Evolutionary conservation across 2,888 invertebrate genomes (phyloP), one percentile per base, ranked within the genome.

Genomic region (Tanaodytes sp.): DNA sequence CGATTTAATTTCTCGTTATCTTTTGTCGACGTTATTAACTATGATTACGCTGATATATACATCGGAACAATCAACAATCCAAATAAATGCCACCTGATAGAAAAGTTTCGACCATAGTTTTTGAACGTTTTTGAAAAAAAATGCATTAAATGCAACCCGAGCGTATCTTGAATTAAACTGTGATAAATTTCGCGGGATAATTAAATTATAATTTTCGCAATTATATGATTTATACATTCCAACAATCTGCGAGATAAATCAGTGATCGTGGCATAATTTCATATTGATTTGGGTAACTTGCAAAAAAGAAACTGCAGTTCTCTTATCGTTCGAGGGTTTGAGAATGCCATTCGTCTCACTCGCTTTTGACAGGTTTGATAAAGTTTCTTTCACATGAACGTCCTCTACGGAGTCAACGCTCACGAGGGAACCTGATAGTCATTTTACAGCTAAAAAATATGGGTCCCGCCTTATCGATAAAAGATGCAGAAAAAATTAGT

Each of bases 301-400:
- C 63, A 55, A 49, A 57, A 49, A 57, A 49, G 39, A 64, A 42
- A 33, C 55, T 55, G 48, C 33, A 64, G 55, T 57, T 64, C 49
- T 36, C 49, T 63, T 63, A 73, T 75, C 76, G 76, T 76, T 76
- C 73, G 77, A 74, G 65, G 72, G 67, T 76, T 67, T 75, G 74
- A 77, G 73, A 75, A 69, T 64, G 76, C 75, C 75, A 76, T 78
- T 77, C 76, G 76, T 78, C 75, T 77, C 73, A 76, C 69, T 69
- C 73, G 71, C 46, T 63, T 61, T 71, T 76, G 78, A 78, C 77
- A 76, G 77, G 62, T 61, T 71, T 75, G 78, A 78, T 78, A 78
- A 78, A 77, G 73, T 75, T 78, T 76, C 76, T 77, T 74, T 73
- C 71, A 52, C 70, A 46, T 65, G 54, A 65, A 71, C 59, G 64